These are phyloP conservation scores for Aurelia coerulea DNA, from an alignment of 30 jellyfish, hydroid and myxozoan genomes.

Conservation along the genomic window DNA sequence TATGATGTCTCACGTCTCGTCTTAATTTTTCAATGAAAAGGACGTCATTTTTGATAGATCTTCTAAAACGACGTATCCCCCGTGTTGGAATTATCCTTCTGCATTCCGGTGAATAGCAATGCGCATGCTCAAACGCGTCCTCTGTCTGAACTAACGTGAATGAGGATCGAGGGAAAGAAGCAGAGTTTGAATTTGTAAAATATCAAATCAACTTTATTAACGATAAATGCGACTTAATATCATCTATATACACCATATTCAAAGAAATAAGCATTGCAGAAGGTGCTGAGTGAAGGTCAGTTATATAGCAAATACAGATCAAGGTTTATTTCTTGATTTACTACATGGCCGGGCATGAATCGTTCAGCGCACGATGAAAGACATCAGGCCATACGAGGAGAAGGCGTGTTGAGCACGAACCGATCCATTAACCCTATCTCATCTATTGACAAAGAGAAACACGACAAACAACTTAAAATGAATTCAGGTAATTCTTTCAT, in stretches of 20 bases:
- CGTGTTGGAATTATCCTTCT: constrained; percentile 48
- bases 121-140: constrained; percentile 82
- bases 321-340: constrained; percentile 43
- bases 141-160: constrained; percentile 86
- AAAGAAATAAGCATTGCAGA: not conserved
- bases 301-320: not conserved
- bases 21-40: too few species aligned
- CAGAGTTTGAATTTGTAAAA: constrained; percentile 55
- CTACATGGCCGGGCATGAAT: constrained; percentile 96
- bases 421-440: constrained; percentile 77
- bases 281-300: not conserved
- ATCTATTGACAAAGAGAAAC: constrained; percentile 87
- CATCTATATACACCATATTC: not conserved
- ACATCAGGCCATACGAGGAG: constrained; percentile 80
- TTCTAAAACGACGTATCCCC: constrained; percentile 14
- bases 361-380: constrained; percentile 97
- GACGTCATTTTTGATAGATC: not conserved
- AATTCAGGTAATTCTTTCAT: constrained; percentile 63
- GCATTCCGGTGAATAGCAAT: constrained; percentile 71
- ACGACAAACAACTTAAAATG: constrained; percentile 72
- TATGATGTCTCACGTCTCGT: too few species aligned
- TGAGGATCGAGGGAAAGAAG: constrained; percentile 69
- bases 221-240: not conserved
- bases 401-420: constrained; percentile 93
- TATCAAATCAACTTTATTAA: not conserved